These are phyloP conservation scores for Silurus glanis DNA, from an alignment of 2,113 vertebrate genomes.

Conservation along the genomic window DNA sequence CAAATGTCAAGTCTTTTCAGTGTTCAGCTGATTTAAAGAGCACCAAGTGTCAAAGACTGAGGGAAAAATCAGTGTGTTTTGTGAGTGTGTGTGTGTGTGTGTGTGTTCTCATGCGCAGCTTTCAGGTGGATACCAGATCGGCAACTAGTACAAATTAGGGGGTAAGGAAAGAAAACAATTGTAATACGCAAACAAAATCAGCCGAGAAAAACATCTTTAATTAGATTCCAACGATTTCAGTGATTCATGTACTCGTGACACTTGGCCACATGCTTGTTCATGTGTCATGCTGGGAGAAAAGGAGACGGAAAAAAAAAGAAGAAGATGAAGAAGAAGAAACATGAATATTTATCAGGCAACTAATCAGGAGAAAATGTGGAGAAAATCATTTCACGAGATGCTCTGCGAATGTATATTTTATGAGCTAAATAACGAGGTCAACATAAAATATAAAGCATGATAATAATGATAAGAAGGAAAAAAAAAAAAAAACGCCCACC, in stretches of 20 bases:
- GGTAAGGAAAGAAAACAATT: background rate
- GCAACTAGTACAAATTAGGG: background rate
- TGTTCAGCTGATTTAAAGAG: slow-evolving; percentile 63
- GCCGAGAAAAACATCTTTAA: slow-evolving; percentile 34
- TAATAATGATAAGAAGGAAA: background rate
- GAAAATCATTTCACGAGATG: slow-evolving; percentile 32
- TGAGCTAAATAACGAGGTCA: slow-evolving; percentile 66
- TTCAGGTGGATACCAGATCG: slow-evolving; percentile 50
- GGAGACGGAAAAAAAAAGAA: slow-evolving; percentile 44
- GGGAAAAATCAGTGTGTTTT: background rate
- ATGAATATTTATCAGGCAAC: slow-evolving; percentile 62
- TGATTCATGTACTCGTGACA: slow-evolving; percentile 52
- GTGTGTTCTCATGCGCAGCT: background rate
- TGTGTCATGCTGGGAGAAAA: slow-evolving; percentile 38
- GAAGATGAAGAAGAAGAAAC: slow-evolving; percentile 23
- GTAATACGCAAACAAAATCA: background rate
- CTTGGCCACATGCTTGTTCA: slow-evolving; percentile 36
- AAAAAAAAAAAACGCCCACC: background rate
- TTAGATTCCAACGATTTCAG: slow-evolving; percentile 40
- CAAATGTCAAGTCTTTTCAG: slow-evolving; percentile 67
- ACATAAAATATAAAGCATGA: background rate
- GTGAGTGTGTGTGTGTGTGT: slow-evolving; percentile 3
- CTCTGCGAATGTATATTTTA: slow-evolving; percentile 48
- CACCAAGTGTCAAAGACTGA: slow-evolving; percentile 47
- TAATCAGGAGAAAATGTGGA: slow-evolving; percentile 53